Conservation (phyloP, 2,888 invertebrate genomes). For the Cheilosia scutellata region DNA sequence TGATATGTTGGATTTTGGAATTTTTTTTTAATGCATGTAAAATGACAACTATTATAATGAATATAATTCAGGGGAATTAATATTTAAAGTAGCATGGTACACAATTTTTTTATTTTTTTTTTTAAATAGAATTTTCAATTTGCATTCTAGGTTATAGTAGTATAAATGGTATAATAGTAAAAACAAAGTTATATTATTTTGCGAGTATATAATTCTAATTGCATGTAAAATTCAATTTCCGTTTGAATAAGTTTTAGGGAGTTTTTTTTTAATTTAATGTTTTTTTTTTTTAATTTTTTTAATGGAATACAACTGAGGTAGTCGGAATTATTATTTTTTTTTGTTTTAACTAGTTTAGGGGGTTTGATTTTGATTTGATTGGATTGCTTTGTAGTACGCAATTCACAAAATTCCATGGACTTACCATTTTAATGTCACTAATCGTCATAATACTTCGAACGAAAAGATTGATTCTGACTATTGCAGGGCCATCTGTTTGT, state of each 20-base stretch:
- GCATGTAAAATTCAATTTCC: slow-evolving; percentile 55
- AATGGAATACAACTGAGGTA: slow-evolving; percentile 57
- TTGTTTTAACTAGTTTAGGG: slow-evolving; percentile 48
- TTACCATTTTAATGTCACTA: slow-evolving; percentile 99
- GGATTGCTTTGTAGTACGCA: slow-evolving; percentile 65
- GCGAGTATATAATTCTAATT: slow-evolving; percentile 64
- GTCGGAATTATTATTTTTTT: slow-evolving; percentile 44
- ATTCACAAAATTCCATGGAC: slow-evolving; percentile 84
- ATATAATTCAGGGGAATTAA: slow-evolving; percentile 37
- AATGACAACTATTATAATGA: slow-evolving; percentile 60
- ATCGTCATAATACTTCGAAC: slow-evolving; percentile 99
- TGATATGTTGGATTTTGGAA: slow-evolving; percentile 48
- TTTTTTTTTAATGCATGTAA: slow-evolving; percentile 58
- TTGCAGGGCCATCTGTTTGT: slow-evolving; percentile 95
- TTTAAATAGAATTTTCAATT: slow-evolving; percentile 57
- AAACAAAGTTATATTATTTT: slow-evolving; percentile 55
- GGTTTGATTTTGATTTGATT: slow-evolving; percentile 50
- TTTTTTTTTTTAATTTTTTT: slow-evolving; percentile 24
- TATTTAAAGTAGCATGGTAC: slow-evolving; percentile 57
- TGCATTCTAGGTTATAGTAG: slow-evolving; percentile 70
- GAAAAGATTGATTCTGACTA: slow-evolving; percentile 99
- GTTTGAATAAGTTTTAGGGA: slow-evolving; percentile 36
- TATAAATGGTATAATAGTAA: slow-evolving; percentile 31
- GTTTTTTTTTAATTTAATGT: slow-evolving; percentile 30
- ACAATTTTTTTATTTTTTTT: slow-evolving; percentile 36